Conservation (phyloP, 2,113 vertebrate species). For the Aythya baeri region DNA sequence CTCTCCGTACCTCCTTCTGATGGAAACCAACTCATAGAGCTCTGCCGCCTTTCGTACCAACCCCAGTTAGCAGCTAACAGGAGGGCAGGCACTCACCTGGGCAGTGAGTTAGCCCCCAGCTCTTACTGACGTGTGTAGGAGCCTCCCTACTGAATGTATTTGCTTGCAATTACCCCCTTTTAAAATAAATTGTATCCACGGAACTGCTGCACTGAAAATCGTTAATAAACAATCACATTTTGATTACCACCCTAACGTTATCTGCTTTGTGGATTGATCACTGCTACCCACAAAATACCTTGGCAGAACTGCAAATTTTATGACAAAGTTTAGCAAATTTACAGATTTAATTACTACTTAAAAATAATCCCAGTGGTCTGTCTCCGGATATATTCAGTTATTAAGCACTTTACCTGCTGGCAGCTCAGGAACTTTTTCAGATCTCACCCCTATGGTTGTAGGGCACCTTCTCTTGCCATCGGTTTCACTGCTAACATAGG, state of each 20-base stretch:
- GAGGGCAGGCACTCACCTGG: neutral
- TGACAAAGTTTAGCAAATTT: neutral
- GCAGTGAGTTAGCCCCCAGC: neutral
- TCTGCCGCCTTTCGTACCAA: neutral
- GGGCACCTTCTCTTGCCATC: neutral
- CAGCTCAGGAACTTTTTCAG: neutral
- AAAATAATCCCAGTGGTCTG: neutral
- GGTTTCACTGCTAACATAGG: neutral
- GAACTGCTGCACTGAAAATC: neutral
- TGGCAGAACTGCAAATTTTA: neutral
- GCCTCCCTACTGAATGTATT: neutral
- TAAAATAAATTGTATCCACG: neutral
- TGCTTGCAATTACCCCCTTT: neutral
- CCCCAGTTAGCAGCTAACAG: neutral
- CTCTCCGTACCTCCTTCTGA: neutral
- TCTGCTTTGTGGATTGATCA: neutral
- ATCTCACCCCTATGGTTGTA: neutral
- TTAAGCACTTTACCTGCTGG: neutral
- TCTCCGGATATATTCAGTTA: neutral
- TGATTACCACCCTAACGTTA: neutral
- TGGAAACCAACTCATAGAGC: neutral
- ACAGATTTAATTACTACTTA: neutral
- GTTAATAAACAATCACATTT: neutral
- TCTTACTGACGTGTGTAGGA: neutral
- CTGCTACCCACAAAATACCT: neutral